Evolutionary conservation across 2,113 vertebrate genomes (phyloP).

Genomic region (Tyrannus savana): DNA sequence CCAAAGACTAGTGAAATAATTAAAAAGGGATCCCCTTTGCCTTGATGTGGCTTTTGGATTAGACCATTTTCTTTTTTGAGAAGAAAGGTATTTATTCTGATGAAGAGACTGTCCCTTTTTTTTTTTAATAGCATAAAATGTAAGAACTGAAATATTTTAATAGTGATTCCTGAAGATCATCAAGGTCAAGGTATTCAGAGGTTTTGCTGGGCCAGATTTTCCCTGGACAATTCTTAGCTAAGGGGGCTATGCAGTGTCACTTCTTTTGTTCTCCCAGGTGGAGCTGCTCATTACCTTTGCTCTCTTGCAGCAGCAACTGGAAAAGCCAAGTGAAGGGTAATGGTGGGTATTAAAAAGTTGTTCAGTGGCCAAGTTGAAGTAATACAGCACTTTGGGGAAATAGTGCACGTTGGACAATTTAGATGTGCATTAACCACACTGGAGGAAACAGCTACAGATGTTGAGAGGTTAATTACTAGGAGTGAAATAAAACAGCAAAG

Average conservation of each 20-base stretch:
- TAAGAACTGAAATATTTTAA: not conserved
- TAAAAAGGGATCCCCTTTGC: not conserved
- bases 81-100: not conserved
- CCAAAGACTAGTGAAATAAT: not conserved
- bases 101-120: not conserved
- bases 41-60: not conserved
- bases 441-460: constrained; percentile 1
- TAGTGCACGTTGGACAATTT: not conserved
- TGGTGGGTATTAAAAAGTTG: not conserved
- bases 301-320: not conserved
- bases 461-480: constrained; percentile 39
- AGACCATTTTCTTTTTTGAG: not conserved
- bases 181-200: not conserved
- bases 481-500: not conserved
- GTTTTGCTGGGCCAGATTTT: not conserved
- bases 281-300: not conserved
- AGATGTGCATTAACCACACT: not conserved
- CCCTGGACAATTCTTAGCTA: not conserved
- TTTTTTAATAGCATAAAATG: not conserved
- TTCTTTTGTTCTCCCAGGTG: not conserved
- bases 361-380: not conserved
- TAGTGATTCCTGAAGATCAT: not conserved
- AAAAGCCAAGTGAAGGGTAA: not conserved
- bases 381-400: not conserved
- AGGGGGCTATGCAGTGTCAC: accelerated